These are phyloP conservation scores for Microplitis mediator DNA, from an alignment of 1,140 invertebrate species.

Conservation along the genomic window DNA sequence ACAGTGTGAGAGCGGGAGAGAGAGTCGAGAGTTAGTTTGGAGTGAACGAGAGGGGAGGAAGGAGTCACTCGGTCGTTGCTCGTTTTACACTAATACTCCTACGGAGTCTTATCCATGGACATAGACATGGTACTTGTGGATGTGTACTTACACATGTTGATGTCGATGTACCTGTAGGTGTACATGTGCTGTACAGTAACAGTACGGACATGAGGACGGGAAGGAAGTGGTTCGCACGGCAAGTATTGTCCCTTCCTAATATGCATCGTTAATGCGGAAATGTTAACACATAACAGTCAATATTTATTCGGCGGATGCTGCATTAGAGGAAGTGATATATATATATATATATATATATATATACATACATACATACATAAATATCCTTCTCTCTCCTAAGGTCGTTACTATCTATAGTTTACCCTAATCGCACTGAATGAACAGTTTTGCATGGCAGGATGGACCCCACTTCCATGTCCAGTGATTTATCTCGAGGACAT, in stretches of 20 bases:
- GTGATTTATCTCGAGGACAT: too few relatives aligned
- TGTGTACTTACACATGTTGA: too few relatives aligned
- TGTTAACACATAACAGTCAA: slow-evolving; percentile 38
- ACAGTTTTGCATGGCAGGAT: too few relatives aligned
- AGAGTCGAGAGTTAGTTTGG: background rate
- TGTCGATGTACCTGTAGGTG: too few relatives aligned
- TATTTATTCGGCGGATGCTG: slow-evolving; percentile 51
- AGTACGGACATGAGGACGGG: slow-evolving; percentile 33
- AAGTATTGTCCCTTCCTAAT: slow-evolving; percentile 49
- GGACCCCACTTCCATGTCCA: too few relatives aligned
- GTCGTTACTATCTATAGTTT: slow-evolving; percentile 38
- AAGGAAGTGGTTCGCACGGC: slow-evolving; percentile 51
- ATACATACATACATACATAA: too few relatives aligned
- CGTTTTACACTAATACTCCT: background rate
- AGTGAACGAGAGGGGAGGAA: background rate
- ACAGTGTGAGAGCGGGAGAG: background rate
- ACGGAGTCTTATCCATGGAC: too few relatives aligned
- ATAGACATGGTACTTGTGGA: too few relatives aligned
- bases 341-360: too few relatives aligned
- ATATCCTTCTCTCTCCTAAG: slow-evolving; percentile 37
- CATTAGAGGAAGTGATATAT: slow-evolving; percentile 49
- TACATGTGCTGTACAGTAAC: too few relatives aligned
- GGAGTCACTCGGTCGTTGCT: slow-evolving; percentile 46
- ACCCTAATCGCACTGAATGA: too few relatives aligned
- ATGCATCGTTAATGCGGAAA: slow-evolving; percentile 18